These are phyloP conservation scores for Paramacrobiotus metropolitanus DNA, from an alignment of 1,140 invertebrate species.

Conservation along the genomic window DNA sequence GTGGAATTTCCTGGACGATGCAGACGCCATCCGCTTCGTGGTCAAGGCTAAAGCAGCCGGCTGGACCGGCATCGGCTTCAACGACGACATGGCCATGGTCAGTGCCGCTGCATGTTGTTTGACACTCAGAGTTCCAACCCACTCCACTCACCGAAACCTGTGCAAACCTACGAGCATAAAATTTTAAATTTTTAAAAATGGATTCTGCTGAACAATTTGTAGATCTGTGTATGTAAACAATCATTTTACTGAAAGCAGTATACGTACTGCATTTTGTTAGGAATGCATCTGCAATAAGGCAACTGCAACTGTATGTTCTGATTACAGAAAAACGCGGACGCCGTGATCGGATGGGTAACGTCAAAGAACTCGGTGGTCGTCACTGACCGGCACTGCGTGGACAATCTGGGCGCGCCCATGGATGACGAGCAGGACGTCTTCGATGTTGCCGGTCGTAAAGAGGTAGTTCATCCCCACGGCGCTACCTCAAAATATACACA, in stretches of 20 bases:
- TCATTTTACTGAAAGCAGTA: too few relatives aligned
- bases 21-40: slow-evolving; percentile 57
- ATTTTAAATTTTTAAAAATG: too few relatives aligned
- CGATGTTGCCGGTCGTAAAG: slow-evolving; percentile 38
- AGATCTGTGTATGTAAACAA: too few relatives aligned
- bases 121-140: too few relatives aligned
- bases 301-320: too few relatives aligned
- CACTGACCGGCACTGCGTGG: slow-evolving; percentile 5
- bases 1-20: slow-evolving; percentile 53
- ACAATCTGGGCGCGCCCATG: slow-evolving; percentile 32
- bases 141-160: too few relatives aligned
- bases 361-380: not conserved
- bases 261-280: too few relatives aligned
- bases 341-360: slow-evolving; percentile 14
- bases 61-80: slow-evolving; percentile 87
- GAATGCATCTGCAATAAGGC: too few relatives aligned
- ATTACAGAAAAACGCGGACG: slow-evolving; percentile 14
- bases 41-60: slow-evolving; percentile 55
- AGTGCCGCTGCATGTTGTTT: not conserved
- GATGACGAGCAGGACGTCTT: slow-evolving; percentile 47
- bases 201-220: too few relatives aligned
- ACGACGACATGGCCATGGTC: slow-evolving; percentile 30
- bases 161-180: too few relatives aligned
- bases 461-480: too few relatives aligned
- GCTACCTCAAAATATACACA: too few relatives aligned